phyloP scores from a whole-genome alignment of 1,140 invertebrate genomes.

The Notospermus geniculatus region DNA sequence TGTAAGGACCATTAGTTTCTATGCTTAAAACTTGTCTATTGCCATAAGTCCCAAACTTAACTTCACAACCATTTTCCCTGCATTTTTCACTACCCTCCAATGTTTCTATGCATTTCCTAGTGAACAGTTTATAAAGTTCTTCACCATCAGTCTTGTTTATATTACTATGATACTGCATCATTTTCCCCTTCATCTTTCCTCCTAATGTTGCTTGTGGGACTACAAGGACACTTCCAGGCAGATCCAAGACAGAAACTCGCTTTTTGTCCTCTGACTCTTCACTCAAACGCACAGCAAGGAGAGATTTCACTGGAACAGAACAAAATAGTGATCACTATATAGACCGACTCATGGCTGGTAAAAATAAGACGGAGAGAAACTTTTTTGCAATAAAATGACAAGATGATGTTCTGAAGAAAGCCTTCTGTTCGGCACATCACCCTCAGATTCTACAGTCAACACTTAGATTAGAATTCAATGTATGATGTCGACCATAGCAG shows the following conservation, averaged over 20 bases:
- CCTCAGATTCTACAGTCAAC: not conserved
- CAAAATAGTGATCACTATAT: slow-evolving; percentile 9
- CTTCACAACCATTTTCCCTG: slow-evolving; percentile 28
- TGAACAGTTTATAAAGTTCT: slow-evolving; percentile 50
- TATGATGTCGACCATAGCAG: not conserved
- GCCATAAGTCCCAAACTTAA: slow-evolving; percentile 55
- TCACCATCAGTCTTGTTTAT: slow-evolving; percentile 52
- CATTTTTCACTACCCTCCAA: slow-evolving; percentile 28
- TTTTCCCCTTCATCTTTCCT: slow-evolving; percentile 56
- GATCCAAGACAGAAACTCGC: slow-evolving; percentile 46
- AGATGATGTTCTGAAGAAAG: not conserved
- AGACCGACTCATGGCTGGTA: not conserved
- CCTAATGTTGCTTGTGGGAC: slow-evolving; percentile 58
- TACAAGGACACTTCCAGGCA: slow-evolving; percentile 55
- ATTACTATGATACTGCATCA: slow-evolving; percentile 57
- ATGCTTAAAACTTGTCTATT: slow-evolving; percentile 56
- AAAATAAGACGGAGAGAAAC: not conserved
- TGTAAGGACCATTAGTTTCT: slow-evolving; percentile 58
- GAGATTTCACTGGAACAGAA: slow-evolving; percentile 48
- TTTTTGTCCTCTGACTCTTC: slow-evolving; percentile 38
- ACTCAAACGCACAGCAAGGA: slow-evolving; percentile 47
- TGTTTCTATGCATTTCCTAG: slow-evolving; percentile 33
- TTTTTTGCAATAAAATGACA: not conserved
- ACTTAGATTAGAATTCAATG: not conserved
- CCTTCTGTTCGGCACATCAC: not conserved